These are phyloP conservation scores for Lydus trimaculatus DNA, from an alignment of 2,888 invertebrate genomes.

Conservation along the genomic window DNA sequence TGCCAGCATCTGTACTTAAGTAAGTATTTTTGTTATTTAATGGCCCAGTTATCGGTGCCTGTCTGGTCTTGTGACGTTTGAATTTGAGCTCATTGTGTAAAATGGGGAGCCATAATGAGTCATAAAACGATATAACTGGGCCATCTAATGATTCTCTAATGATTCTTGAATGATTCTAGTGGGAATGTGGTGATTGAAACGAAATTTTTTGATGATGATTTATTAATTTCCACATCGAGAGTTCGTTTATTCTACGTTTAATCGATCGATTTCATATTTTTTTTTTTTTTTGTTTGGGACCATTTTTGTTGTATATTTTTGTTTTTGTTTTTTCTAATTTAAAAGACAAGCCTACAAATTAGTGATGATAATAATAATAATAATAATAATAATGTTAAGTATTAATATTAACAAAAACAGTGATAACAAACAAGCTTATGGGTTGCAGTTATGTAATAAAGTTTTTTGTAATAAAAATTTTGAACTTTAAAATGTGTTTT, in stretches of 20 bases:
- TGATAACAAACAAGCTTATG: background rate
- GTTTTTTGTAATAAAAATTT: background rate
- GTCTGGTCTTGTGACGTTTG: no score
- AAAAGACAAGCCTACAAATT: background rate
- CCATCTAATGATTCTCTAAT: no score
- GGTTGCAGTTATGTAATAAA: background rate
- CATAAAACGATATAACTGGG: no score
- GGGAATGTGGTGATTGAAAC: constrained; percentile 98
- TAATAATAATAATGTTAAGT: background rate
- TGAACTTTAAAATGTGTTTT: background rate
- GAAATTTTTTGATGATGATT: constrained; percentile 94
- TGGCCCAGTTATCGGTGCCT: no score
- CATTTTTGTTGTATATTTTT: background rate
- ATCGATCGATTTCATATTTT: constrained; percentile 40
- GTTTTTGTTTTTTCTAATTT: background rate
- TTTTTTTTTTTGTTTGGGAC: background rate
- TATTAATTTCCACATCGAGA: constrained; percentile 92
- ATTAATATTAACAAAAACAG: no score
- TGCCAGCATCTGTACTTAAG: constrained; percentile 99
- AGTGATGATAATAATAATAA: background rate
- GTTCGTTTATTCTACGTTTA: constrained; percentile 95
- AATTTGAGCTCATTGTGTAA: no score
- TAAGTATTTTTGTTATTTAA: constrained; percentile 64
- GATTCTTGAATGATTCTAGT: constrained; percentile 75
- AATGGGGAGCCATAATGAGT: no score